Conservation (phyloP, 1,140 invertebrate species). For the Rhyzopertha dominica region DNA sequence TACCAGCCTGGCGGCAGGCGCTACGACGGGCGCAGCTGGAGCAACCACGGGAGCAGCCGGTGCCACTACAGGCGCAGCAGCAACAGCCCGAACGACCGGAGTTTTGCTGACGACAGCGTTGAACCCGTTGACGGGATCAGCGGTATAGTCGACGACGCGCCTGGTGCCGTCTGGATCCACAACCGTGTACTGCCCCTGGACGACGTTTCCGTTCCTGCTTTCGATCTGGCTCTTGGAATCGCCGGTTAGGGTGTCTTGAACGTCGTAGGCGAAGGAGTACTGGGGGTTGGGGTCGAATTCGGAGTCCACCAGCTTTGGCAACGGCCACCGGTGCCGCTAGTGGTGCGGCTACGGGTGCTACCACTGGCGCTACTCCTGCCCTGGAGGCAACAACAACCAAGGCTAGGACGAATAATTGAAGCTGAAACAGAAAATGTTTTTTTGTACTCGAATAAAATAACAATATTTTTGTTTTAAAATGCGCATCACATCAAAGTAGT, state of each 20-base stretch:
- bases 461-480: too few relatives aligned
- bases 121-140: constrained; percentile 38
- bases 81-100: constrained; percentile 40
- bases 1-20: constrained; percentile 40
- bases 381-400: constrained; percentile 23
- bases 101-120: constrained; percentile 34
- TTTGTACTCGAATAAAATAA: too few relatives aligned
- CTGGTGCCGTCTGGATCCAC: constrained; percentile 56
- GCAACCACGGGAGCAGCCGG: constrained; percentile 41
- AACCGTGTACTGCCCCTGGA: constrained; percentile 60
- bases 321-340: constrained; percentile 17
- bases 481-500: too few relatives aligned
- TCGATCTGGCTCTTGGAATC: constrained; percentile 55
- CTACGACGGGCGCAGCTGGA: constrained; percentile 37
- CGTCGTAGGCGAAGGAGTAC: constrained; percentile 52
- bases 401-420: constrained; percentile 21
- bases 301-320: constrained; percentile 45
- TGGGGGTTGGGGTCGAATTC: constrained; percentile 50
- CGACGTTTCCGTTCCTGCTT: constrained; percentile 55
- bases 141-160: constrained; percentile 45
- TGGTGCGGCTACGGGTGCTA: constrained; percentile 39
- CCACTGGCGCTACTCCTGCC: constrained; percentile 29
- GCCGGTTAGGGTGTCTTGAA: constrained; percentile 53
- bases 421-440: too few relatives aligned
- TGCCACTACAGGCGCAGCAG: constrained; percentile 34